phyloP scores from a whole-genome alignment of 2,888 invertebrate genomes.

The Chirona hameri region DNA sequence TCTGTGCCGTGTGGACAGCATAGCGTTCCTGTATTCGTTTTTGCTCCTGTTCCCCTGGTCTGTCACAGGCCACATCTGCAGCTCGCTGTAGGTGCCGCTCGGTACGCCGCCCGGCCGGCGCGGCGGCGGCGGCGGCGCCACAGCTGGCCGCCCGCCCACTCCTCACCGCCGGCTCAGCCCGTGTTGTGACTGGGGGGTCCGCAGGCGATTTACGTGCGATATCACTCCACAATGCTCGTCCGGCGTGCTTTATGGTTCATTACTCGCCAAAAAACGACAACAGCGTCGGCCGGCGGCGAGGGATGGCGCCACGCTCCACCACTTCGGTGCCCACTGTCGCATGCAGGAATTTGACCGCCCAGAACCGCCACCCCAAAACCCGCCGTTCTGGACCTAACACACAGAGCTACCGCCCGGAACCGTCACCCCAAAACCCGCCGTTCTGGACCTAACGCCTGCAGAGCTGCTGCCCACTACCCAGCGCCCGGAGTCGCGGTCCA shows the following conservation, averaged over 20 bases:
- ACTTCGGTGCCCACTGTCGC: not conserved
- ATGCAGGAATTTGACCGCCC: not conserved
- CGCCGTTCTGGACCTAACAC: not conserved
- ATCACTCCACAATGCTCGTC: constrained; percentile 10
- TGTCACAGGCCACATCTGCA: no score
- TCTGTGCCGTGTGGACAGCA: no score
- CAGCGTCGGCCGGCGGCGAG: not conserved
- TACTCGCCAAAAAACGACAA: not conserved
- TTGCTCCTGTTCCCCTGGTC: no score
- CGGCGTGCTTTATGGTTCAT: not conserved
- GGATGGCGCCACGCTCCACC: not conserved
- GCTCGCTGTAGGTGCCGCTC: no score
- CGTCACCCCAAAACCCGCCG: no score
- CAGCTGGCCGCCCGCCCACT: not conserved
- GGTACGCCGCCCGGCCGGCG: no score
- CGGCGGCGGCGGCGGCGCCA: no score
- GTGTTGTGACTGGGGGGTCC: not conserved
- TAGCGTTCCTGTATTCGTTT: no score
- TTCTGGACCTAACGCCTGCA: no score
- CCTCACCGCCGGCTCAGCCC: not conserved
- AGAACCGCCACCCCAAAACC: no score
- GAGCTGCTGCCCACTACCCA: no score
- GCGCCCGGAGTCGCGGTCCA: no score
- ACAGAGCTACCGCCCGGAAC: not conserved
- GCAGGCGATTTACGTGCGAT: not conserved